A percentile compares a stretch with the other conserved stretches of the same genome.
phyloP scores from a whole-genome alignment of 2,888 invertebrate genomes.

The Fragum whitleyi region DNA sequence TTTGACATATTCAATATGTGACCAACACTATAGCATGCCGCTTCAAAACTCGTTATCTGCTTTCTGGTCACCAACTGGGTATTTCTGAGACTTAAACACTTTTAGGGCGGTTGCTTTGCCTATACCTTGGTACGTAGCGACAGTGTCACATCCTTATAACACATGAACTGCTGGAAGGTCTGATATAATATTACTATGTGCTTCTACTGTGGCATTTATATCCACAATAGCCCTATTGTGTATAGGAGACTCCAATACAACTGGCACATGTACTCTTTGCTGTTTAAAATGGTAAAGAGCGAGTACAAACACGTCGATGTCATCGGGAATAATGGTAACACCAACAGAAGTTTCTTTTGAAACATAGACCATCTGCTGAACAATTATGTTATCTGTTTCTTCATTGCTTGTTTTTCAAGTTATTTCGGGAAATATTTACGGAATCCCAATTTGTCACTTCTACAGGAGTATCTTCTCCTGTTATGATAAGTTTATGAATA shows the following conservation, averaged over 20 bases:
- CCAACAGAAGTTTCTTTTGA: background rate
- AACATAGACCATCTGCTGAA: background rate
- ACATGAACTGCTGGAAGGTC: slow-evolving; percentile 11
- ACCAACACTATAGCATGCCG: slow-evolving; percentile 6
- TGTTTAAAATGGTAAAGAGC: background rate
- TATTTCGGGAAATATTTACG: background rate
- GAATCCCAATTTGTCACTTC: background rate
- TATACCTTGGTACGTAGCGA: background rate
- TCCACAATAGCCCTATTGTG: background rate
- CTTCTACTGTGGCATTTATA: slow-evolving; percentile 3
- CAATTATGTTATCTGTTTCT: slow-evolving; percentile 5
- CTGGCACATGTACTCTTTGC: background rate
- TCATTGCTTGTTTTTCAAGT: background rate
- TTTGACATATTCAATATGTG: background rate
- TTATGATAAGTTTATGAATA: background rate
- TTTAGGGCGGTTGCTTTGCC: slow-evolving; percentile 7
- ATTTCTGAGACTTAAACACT: slow-evolving; percentile 6
- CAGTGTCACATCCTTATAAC: slow-evolving; percentile 18
- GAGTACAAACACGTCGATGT: slow-evolving; percentile 11
- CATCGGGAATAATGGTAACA: background rate
- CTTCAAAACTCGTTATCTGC: background rate
- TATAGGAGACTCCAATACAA: slow-evolving; percentile 10
- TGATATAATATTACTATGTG: background rate
- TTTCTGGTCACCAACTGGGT: background rate
- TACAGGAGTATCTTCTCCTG: background rate